Evolutionary conservation across 2,888 invertebrate genomes (phyloP).

Genomic region (Meteorus cinctellus): DNA sequence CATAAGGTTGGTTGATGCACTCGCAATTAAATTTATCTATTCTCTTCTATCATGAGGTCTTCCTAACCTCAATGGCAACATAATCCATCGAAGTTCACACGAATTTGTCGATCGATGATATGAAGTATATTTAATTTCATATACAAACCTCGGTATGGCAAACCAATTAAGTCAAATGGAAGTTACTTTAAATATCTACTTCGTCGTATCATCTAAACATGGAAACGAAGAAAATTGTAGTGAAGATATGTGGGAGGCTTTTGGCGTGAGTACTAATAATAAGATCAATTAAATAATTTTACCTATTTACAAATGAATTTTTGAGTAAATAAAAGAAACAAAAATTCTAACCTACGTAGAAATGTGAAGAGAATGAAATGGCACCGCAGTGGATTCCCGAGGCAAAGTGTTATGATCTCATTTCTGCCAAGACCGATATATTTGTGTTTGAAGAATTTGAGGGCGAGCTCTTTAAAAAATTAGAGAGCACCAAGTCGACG

Average conservation of each 20-base stretch:
- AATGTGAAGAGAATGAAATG: constrained; percentile 78
- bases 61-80: neutral
- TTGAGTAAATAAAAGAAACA: constrained; percentile 71
- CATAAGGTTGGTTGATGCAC: too few species aligned
- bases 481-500: constrained; percentile 80
- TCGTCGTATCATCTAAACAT: constrained; percentile 76
- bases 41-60: neutral
- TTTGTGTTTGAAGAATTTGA: constrained; percentile 87
- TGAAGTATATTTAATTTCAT: too few species aligned
- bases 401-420: constrained; percentile 75
- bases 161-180: constrained; percentile 56
- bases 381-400: constrained; percentile 80
- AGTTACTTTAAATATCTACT: constrained; percentile 66
- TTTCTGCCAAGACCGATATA: constrained; percentile 81
- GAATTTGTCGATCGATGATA: too few species aligned
- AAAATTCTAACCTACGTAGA: constrained; percentile 68
- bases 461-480: constrained; percentile 81
- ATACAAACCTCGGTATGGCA: constrained; percentile 46
- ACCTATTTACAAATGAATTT: neutral
- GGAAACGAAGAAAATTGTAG: constrained; percentile 75
- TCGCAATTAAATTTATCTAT: too few species aligned
- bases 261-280: constrained; percentile 74
- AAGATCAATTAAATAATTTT: neutral
- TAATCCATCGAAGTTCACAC: neutral
- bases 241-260: constrained; percentile 79